Evolutionary conservation across 1,140 invertebrate genomes (phyloP).

Genomic region (Leptopilina boulardi): DNA sequence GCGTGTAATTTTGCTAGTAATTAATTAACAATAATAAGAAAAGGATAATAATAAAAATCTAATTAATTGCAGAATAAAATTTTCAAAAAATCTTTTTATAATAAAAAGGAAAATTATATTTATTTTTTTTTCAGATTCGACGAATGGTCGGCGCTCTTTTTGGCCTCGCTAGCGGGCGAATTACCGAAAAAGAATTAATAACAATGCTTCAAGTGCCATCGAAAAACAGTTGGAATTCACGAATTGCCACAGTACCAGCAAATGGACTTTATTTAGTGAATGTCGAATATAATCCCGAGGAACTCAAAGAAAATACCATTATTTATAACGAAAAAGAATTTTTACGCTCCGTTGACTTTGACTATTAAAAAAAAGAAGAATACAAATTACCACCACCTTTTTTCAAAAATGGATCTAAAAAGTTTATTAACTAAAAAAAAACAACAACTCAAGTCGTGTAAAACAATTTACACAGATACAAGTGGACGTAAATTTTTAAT

Average conservation of each 20-base stretch:
- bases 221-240: constrained; percentile 80
- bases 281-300: constrained; percentile 80
- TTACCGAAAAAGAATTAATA: constrained; percentile 79
- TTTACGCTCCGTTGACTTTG: not conserved
- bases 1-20: too few species aligned
- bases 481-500: constrained; percentile 78
- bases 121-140: constrained; percentile 78
- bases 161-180: constrained; percentile 76
- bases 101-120: not conserved
- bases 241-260: constrained; percentile 76
- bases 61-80: too few species aligned
- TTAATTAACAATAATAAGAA: too few species aligned
- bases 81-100: too few species aligned
- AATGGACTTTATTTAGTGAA: constrained; percentile 82
- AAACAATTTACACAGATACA: constrained; percentile 80
- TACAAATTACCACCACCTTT: constrained; percentile 6
- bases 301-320: constrained; percentile 70
- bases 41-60: too few species aligned
- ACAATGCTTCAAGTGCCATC: constrained; percentile 86
- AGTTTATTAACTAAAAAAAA: constrained; percentile 78
- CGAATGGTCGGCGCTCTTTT: constrained; percentile 83
- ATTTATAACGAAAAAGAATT: constrained; percentile 27
- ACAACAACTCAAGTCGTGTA: constrained; percentile 77
- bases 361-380: constrained; percentile 31
- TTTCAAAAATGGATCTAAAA: constrained; percentile 80